A percentile compares a stretch with the other conserved stretches of the same genome.
Conservation (phyloP, 2,113 vertebrate species). For the Natator depressus region DNA sequence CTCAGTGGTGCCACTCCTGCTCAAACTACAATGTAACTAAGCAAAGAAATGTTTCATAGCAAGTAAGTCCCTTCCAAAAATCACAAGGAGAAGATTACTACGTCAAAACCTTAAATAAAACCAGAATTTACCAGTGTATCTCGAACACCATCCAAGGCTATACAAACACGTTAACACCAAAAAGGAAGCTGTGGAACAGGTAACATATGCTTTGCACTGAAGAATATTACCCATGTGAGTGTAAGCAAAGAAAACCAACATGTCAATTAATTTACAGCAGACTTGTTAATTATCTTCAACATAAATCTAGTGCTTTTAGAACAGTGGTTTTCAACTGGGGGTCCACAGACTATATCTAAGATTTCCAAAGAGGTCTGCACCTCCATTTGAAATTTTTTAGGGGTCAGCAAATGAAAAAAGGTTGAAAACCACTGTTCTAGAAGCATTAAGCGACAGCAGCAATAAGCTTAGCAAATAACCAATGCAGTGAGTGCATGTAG, state of each 20-base stretch:
- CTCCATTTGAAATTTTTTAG: too few species aligned
- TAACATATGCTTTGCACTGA: not conserved
- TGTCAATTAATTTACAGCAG: not conserved
- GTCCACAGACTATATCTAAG: too few species aligned
- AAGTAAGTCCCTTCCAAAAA: not conserved
- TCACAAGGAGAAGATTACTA: not conserved
- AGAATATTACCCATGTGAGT: not conserved
- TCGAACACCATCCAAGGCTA: not conserved
- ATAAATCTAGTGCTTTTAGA: not conserved
- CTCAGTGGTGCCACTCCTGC: not conserved
- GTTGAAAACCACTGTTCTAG: not conserved
- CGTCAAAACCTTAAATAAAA: not conserved
- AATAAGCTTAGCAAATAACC: not conserved
- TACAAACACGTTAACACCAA: not conserved
- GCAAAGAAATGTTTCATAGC: not conserved
- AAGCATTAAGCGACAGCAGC: not conserved
- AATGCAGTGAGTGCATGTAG: not conserved
- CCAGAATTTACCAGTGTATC: not conserved
- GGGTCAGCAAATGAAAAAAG: not conserved
- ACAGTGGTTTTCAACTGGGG: too few species aligned
- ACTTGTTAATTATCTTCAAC: not conserved
- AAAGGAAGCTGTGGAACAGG: not conserved
- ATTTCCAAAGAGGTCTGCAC: too few species aligned
- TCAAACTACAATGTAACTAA: not conserved
- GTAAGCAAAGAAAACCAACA: not conserved